Conservation (phyloP, 2,797 vertebrate genomes). For the Gymnothorax reevesii region DNA sequence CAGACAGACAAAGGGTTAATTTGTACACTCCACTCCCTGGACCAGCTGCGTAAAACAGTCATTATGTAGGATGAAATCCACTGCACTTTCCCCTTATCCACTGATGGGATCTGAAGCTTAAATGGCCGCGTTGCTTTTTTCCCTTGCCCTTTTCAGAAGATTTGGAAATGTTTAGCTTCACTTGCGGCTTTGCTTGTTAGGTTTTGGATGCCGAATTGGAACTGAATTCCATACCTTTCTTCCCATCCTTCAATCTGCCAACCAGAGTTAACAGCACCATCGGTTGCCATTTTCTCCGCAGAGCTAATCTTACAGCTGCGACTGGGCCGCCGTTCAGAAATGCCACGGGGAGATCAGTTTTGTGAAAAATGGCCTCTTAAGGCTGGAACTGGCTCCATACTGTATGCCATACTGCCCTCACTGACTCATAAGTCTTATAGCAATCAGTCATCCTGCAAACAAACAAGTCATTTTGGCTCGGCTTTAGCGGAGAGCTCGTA, state of each 20-base stretch:
- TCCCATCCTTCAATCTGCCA: neutral
- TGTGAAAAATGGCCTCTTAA: neutral
- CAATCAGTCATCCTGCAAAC: slow-evolving; percentile 25
- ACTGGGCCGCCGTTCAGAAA: neutral
- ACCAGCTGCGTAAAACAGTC: neutral
- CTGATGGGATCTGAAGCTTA: neutral
- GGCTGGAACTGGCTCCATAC: neutral
- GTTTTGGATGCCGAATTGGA: neutral
- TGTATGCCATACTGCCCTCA: neutral
- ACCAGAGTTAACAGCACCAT: neutral
- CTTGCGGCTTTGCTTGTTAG: neutral
- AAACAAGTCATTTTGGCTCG: slow-evolving; percentile 39
- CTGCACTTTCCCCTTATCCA: neutral
- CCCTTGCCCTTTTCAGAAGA: neutral
- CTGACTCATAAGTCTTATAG: slow-evolving; percentile 13
- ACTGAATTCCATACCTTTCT: neutral
- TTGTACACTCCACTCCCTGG: neutral
- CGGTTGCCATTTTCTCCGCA: neutral
- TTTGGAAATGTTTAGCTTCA: neutral
- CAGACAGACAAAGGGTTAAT: neutral
- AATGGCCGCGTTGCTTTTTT: neutral
- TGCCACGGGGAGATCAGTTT: neutral
- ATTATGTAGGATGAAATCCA: neutral
- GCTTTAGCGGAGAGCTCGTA: slow-evolving; percentile 15
- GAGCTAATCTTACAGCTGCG: neutral